Evolutionary conservation across 2,888 invertebrate species (phyloP).

Genomic region (Pristionchus maxplancki): DNA sequence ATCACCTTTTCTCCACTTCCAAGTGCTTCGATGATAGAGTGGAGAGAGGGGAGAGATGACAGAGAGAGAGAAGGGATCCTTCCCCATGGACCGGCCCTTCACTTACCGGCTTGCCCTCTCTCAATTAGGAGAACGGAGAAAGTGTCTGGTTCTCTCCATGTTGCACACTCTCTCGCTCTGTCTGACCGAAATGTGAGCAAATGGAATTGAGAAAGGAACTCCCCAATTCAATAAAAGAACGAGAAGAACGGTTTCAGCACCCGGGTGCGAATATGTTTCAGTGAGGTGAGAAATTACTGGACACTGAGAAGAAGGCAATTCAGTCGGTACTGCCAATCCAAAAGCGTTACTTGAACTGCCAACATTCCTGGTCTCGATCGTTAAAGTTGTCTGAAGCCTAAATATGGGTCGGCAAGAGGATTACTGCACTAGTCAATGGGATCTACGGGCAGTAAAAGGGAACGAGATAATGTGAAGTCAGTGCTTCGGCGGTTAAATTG

Average conservation of each 20-base stretch:
- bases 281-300: not conserved
- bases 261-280: not conserved
- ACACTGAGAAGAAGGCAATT: not conserved
- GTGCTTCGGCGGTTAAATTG: not conserved
- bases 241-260: not conserved
- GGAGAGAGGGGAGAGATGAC: not conserved
- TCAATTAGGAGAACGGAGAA: not conserved
- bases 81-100: not conserved
- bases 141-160: not conserved
- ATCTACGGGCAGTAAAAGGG: not conserved
- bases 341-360: too few species aligned
- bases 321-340: too few species aligned
- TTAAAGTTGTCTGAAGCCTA: too few species aligned
- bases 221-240: not conserved
- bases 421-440: not conserved
- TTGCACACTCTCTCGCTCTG: not conserved
- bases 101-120: slow-evolving; percentile 14
- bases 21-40: not conserved
- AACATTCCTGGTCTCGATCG: too few species aligned
- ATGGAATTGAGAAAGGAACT: too few species aligned
- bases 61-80: not conserved
- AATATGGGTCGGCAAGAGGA: not conserved
- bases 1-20: not conserved
- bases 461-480: not conserved
- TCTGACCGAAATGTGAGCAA: not conserved